Evolutionary conservation across 2,888 invertebrate species (phyloP).

Genomic region (Laspeyria flexula): DNA sequence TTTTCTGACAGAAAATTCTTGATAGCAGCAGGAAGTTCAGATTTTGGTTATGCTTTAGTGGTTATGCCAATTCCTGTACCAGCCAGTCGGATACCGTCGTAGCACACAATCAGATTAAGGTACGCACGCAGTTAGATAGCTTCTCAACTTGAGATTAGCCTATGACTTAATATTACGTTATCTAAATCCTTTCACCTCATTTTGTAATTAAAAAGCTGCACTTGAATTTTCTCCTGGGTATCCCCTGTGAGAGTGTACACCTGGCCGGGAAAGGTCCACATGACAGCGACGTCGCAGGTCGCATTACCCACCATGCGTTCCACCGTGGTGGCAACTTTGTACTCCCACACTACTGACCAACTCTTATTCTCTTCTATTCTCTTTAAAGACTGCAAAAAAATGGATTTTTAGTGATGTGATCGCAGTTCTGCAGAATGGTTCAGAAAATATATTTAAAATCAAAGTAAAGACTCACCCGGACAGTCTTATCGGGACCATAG

Average conservation of each 20-base stretch:
- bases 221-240: conserved; percentile 63
- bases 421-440: too few relatives aligned
- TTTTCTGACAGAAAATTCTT: too few relatives aligned
- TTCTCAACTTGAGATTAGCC: too few relatives aligned
- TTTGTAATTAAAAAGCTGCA: conserved; percentile 64
- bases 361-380: conserved; percentile 61
- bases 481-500: conserved; percentile 70
- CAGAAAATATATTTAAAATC: too few relatives aligned
- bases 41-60: too few relatives aligned
- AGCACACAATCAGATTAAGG: too few relatives aligned
- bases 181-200: conserved; percentile 57
- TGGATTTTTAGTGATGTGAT: too few relatives aligned
- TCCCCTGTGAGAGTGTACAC: conserved; percentile 66
- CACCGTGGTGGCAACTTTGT: conserved; percentile 53
- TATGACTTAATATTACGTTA: not conserved
- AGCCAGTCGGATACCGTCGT: too few relatives aligned
- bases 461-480: conserved; percentile 73
- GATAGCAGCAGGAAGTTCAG: too few relatives aligned
- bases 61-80: too few relatives aligned
- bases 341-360: conserved; percentile 70
- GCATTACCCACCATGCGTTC: conserved; percentile 63
- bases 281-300: conserved; percentile 59
- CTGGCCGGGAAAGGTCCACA: conserved; percentile 68
- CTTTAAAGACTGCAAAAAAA: conserved; percentile 61
- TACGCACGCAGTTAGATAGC: too few relatives aligned